Base-by-base conservation (phyloP, 2,113 vertebrate species). In the Atlantisia rogersi region DNA sequence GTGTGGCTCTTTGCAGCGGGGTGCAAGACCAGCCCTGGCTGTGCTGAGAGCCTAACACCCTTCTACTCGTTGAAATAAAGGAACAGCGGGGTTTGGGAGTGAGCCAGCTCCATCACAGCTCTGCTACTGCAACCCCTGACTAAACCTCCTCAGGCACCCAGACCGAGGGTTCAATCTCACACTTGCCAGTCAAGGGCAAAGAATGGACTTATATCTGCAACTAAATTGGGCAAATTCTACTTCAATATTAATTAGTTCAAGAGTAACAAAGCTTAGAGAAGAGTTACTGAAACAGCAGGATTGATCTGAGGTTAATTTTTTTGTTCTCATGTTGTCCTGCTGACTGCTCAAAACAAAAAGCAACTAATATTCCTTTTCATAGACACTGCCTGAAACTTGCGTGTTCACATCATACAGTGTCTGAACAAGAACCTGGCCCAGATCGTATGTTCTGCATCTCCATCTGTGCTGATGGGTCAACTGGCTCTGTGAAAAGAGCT, bases 391-490 rank as follows among this genome's bases (percentile, higher is more conserved):
- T 60, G 73, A 93, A 93, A 42, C 65, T 75, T 0, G 6, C 21
- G 39, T 76, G 39, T 73, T 94, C 6, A 1, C 76, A 94, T 65
- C 37, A 48, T 84, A 64, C 65, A 79, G 76, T 24, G 74, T 86
- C 44, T 79, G 90, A 88, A 64, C 2, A 12, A 64, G 69, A 92
- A 92, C 69, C 86, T 95, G 86, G 69, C 80, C 88, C 83, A 86
- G 73, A 69, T 59, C 4, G 0, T 75, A 42, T 5, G 21, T 87
- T 93, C 88, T 82, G 28, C 1, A 0, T 55, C 82, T 91, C 92
- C 86, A 84, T 91, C 83, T 86, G 86, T 95, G 74, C 92, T 75
- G 48, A 26, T 95, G 77, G 94, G 91, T 91, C 92, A 96, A 82
- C 85, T 48, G 42, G 77, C 65, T 88, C 40, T 79, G 83, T 76